A percentile compares a stretch with the other conserved stretches of the same genome.
Evolutionary conservation across 2,888 invertebrate species (phyloP).

Genomic region (Oxycera nigricornis): DNA sequence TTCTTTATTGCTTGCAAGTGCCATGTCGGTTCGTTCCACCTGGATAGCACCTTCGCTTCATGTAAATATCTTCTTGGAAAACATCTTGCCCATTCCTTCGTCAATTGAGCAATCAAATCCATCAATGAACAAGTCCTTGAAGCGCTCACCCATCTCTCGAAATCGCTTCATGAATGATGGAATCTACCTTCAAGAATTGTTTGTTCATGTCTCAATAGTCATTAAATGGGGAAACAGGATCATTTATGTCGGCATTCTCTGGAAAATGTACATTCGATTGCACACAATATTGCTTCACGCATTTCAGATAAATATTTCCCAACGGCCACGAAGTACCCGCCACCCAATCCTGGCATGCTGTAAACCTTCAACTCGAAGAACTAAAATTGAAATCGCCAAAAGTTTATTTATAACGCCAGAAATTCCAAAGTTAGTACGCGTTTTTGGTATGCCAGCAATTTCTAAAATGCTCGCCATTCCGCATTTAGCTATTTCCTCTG

Average conservation of each 20-base stretch:
- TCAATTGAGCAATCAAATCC: background rate
- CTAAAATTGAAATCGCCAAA: conserved; percentile 36
- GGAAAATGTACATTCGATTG: conserved; percentile 16
- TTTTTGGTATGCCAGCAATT: conserved; percentile 33
- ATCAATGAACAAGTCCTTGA: conserved; percentile 15
- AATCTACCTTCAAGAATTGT: background rate
- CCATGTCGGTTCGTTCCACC: no score
- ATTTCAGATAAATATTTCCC: conserved; percentile 7
- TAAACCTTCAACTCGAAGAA: conserved; percentile 31
- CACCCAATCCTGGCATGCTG: background rate
- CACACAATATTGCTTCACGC: conserved; percentile 15
- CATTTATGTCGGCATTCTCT: conserved; percentile 19
- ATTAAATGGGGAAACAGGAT: background rate
- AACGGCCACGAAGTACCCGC: background rate
- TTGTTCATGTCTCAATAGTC: background rate
- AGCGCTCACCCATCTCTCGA: background rate
- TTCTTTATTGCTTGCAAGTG: no score
- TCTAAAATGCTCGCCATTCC: conserved; percentile 30
- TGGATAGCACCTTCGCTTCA: background rate
- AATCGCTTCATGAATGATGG: background rate
- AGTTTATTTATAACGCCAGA: conserved; percentile 32
- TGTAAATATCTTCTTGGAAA: background rate
- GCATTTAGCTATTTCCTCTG: conserved; percentile 35
- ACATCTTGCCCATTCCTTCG: background rate
- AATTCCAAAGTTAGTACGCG: conserved; percentile 37